phyloP scores from a whole-genome alignment of 2,113 vertebrate species.

The Lepisosteus oculatus region DNA sequence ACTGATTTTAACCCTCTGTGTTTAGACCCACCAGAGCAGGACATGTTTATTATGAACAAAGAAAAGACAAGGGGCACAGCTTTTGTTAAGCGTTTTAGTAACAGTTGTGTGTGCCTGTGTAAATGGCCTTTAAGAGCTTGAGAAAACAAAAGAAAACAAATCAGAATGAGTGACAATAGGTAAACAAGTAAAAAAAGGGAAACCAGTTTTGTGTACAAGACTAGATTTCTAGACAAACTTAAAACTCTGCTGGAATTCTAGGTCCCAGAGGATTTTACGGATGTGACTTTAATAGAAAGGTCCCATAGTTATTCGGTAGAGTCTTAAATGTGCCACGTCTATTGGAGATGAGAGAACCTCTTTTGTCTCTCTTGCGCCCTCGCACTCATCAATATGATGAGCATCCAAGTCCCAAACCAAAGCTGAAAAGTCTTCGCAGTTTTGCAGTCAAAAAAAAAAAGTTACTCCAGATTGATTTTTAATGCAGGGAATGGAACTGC shows the following conservation, averaged over 20 bases:
- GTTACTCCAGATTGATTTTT: slow-evolving; percentile 65
- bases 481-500: slow-evolving; percentile 76
- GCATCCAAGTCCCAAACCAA: slow-evolving; percentile 87
- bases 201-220: slow-evolving; percentile 4
- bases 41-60: slow-evolving; percentile 44
- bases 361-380: slow-evolving; percentile 44
- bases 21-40: slow-evolving; percentile 56
- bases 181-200: slow-evolving; percentile 14
- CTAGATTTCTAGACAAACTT: slow-evolving; percentile 5
- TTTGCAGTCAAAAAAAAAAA: slow-evolving; percentile 74
- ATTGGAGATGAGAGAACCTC: slow-evolving; percentile 42
- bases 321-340: slow-evolving; percentile 68
- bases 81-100: slow-evolving; percentile 22
- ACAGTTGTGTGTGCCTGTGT: slow-evolving; percentile 21
- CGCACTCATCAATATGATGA: slow-evolving; percentile 99
- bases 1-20: slow-evolving; percentile 28
- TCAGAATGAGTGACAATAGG: slow-evolving; percentile 10
- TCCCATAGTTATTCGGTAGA: slow-evolving; percentile 63
- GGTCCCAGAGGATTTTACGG: slow-evolving; percentile 42
- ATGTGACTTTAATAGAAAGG: slow-evolving; percentile 49
- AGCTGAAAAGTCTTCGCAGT: slow-evolving; percentile 84
- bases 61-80: background rate
- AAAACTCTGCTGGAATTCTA: slow-evolving; percentile 23
- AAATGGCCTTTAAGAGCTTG: slow-evolving; percentile 17
- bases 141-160: slow-evolving; percentile 5